These are phyloP conservation scores for Melikaiella ostensackeni DNA, from an alignment of 2,888 invertebrate species.

Conservation along the genomic window DNA sequence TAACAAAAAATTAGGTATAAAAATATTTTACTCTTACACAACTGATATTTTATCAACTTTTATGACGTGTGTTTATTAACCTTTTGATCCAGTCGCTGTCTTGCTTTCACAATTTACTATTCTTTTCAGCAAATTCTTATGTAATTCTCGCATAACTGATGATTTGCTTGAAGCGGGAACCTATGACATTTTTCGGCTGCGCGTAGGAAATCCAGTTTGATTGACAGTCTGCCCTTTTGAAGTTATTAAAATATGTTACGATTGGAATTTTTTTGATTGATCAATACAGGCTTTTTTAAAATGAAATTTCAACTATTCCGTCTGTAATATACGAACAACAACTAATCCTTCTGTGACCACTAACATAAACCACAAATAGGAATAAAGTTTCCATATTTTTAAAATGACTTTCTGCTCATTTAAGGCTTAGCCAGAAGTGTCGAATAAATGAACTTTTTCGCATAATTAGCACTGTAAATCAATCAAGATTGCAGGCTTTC, in stretches of 20 bases:
- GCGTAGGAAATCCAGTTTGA: neutral
- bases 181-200: conserved; percentile 21
- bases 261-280: neutral
- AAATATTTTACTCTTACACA: neutral
- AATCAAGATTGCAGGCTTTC: conserved; percentile 16
- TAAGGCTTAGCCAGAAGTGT: neutral
- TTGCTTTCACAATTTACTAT: conserved; percentile 38
- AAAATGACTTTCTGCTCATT: neutral
- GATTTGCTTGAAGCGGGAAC: conserved; percentile 14
- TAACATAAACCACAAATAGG: neutral
- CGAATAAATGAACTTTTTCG: neutral
- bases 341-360: too few species aligned
- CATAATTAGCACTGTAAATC: neutral
- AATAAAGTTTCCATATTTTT: neutral
- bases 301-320: neutral
- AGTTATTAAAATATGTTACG: neutral
- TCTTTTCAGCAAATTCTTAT: conserved; percentile 32
- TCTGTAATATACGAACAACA: neutral
- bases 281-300: neutral
- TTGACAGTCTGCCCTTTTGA: neutral
- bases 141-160: neutral
- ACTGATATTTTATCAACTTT: conserved; percentile 13
- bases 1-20: neutral
- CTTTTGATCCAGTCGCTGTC: conserved; percentile 17
- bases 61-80: conserved; percentile 32